A percentile compares a stretch with the other conserved stretches of the same genome.
These are phyloP conservation scores for Cassiopea xamachana DNA, from an alignment of 30 jellyfish, hydroid and myxozoan species.

Conservation along the genomic window DNA sequence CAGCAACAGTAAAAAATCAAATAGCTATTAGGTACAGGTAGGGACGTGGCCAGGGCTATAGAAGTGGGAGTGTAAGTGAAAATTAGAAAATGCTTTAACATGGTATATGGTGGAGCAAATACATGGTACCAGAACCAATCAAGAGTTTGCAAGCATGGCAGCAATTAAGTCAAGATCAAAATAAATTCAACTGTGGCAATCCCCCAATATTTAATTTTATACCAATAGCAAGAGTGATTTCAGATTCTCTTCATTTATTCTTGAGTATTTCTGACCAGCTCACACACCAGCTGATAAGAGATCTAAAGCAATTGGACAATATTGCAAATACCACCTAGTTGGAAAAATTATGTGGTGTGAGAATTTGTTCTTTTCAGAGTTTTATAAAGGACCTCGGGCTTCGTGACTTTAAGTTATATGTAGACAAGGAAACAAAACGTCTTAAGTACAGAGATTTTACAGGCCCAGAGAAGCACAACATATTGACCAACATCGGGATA, in stretches of 20 bases:
- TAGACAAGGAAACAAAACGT: neutral
- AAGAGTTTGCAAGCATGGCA: too few species aligned
- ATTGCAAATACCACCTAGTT: neutral
- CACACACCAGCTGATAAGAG: neutral
- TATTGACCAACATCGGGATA: neutral
- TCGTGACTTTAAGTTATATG: neutral
- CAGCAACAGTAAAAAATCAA: too few species aligned
- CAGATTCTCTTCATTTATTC: neutral
- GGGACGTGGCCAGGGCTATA: too few species aligned
- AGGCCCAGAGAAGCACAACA: neutral
- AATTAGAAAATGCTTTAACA: too few species aligned
- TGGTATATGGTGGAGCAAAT: too few species aligned
- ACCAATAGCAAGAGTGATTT: neutral
- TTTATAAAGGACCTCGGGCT: too few species aligned
- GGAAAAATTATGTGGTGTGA: too few species aligned
- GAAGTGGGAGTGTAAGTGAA: too few species aligned
- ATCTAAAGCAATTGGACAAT: neutral
- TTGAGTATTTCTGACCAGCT: conserved; percentile 7
- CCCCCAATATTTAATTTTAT: neutral
- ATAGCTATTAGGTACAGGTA: too few species aligned
- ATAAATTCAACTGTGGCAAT: neutral
- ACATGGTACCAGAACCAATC: too few species aligned
- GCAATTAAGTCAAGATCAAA: too few species aligned
- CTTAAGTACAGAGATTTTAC: neutral
- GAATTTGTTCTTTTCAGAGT: too few species aligned